Base-by-base conservation (phyloP, 2,888 invertebrate genomes). In the Uropetala carovei region DNA sequence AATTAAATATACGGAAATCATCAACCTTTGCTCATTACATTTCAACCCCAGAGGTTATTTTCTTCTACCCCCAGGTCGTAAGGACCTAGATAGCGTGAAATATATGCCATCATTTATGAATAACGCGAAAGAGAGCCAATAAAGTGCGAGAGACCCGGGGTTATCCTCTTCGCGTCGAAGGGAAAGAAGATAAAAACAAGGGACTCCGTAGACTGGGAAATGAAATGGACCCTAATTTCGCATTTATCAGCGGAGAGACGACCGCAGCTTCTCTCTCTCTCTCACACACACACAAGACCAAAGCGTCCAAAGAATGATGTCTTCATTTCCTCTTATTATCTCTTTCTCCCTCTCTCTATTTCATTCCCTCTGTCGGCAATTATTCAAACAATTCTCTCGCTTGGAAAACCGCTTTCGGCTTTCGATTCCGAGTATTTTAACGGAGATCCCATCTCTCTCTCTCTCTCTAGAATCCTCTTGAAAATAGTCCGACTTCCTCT, bases 391-490 rank as follows among this genome's bases (percentile, higher is more conserved):
- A n/a, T n/a, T n/a, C n/a, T n/a, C n/a, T n/a, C n/a, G n/a, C n/a
- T n/a, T n/a, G n/a, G n/a, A n/a, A n/a, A n/a, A n/a, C n/a, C n/a
- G n/a, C n/a, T n/a, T 18, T 68, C 43, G 68, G n/a, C 68, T 68
- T n/a, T 68, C 68, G n/a, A 68, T 68, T 68, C 68, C n/a, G 68
- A 68, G 68, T 68, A 68, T 68, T 68, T 68, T 68, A 43, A 68
- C 68, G 7, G 68, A 68, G 68, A 68, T 68, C 18, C 68, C 68
- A 68, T 68, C 68, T 68, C 22, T 22, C 5, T 22, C 18, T 68
- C 22, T 43, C 5, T 1, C 43, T 43, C 43, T n/a, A n/a, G 43
- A 43, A 43, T 43, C 43, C 43, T 43, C 43, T 43, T 43, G 43
- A 43, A 43, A 43, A 43, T 3, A 43, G 43, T 43, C 43, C 43